phyloP scores from a whole-genome alignment of 2,888 invertebrate species.

The Anticlea derivata region DNA sequence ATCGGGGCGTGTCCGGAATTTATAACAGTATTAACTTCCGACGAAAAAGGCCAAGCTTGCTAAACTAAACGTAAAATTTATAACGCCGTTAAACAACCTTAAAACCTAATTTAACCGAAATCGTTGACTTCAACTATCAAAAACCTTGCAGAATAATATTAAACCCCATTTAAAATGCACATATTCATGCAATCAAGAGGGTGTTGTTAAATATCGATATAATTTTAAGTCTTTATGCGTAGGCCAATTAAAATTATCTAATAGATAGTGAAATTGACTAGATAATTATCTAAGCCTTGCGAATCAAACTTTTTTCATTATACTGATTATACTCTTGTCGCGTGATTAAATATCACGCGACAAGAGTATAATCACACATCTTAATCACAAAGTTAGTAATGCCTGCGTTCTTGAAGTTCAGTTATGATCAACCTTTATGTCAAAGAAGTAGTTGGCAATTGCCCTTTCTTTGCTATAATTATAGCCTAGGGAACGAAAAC shows the following conservation, averaged over 20 bases:
- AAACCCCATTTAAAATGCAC: conserved; percentile 22
- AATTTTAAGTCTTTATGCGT: not conserved
- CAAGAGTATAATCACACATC: too few relatives aligned
- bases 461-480: not conserved
- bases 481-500: too few relatives aligned
- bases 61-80: conserved; percentile 38
- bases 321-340: too few relatives aligned
- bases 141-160: conserved; percentile 27
- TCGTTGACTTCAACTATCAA: conserved; percentile 18
- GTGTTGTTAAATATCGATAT: conserved; percentile 1
- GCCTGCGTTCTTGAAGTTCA: too few relatives aligned
- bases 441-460: too few relatives aligned
- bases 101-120: conserved; percentile 25
- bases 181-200: conserved; percentile 30
- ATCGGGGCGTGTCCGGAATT: conserved; percentile 58
- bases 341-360: too few relatives aligned
- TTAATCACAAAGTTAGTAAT: too few relatives aligned
- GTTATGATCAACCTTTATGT: too few relatives aligned
- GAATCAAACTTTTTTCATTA: too few relatives aligned
- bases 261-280: too few relatives aligned
- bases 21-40: conserved; percentile 58
- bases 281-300: too few relatives aligned
- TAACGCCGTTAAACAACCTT: conserved; percentile 14
- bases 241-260: too few relatives aligned
- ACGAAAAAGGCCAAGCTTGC: conserved; percentile 48